Conservation (phyloP, 2,888 invertebrate species). For the Diadromus collaris region DNA sequence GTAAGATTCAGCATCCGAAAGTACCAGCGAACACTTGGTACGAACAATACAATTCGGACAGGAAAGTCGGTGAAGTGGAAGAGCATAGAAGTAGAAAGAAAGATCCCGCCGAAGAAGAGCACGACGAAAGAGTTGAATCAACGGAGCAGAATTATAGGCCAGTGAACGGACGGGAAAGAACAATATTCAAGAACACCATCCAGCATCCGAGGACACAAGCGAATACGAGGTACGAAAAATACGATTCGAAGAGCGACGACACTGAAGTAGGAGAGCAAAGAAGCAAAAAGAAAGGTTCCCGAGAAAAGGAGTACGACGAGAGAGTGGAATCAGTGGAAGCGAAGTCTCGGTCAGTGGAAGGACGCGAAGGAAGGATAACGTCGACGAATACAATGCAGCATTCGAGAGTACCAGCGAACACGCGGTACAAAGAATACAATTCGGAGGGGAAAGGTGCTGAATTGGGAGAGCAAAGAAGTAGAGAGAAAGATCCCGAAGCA, state of each 20-base stretch:
- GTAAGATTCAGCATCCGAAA: neutral
- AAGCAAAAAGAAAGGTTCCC: neutral
- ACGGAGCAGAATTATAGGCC: neutral
- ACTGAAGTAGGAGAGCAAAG: conserved; percentile 3
- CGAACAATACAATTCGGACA: neutral
- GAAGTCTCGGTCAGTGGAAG: neutral
- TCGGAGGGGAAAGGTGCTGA: conserved; percentile 52
- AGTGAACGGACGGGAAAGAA: neutral
- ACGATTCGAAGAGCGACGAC: conserved; percentile 15
- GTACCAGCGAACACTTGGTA: conserved; percentile 61
- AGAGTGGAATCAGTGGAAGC: neutral
- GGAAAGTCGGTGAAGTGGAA: conserved; percentile 30
- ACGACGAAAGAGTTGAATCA: neutral
- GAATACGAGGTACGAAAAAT: conserved; percentile 53
- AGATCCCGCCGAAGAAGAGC: neutral
- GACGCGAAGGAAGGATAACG: neutral
- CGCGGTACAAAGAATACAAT: conserved; percentile 75
- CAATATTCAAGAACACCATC: neutral
- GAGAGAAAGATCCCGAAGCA: conserved; percentile 8
- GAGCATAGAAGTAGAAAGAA: neutral
- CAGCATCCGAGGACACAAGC: conserved; percentile 19
- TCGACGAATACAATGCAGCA: neutral
- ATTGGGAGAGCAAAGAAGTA: neutral
- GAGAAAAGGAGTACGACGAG: neutral
- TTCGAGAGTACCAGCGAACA: conserved; percentile 54